Conservation (phyloP, 2,888 invertebrate species). For the Acanthococcus lagerstroemiae region DNA sequence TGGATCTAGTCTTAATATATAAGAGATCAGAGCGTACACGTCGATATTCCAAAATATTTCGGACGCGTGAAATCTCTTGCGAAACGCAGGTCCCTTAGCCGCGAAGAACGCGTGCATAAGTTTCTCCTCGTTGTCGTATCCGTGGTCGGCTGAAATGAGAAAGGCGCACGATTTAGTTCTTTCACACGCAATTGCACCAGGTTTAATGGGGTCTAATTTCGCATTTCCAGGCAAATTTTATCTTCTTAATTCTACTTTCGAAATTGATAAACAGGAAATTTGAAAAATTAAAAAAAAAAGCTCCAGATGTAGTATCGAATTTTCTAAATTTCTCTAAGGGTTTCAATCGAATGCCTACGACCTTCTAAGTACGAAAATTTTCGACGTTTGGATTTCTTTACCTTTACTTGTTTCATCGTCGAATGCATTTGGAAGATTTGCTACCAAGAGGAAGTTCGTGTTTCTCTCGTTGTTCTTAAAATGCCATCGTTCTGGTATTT, state of each 20-base stretch:
- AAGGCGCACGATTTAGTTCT: neutral
- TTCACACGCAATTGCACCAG: too few species aligned
- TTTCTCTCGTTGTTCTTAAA: slow-evolving; percentile 45
- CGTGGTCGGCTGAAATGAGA: slow-evolving; percentile 47
- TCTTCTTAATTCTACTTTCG: too few species aligned
- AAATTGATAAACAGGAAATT: too few species aligned
- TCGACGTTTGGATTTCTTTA: neutral
- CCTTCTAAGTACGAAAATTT: neutral
- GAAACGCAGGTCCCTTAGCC: slow-evolving; percentile 56
- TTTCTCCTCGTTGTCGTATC: slow-evolving; percentile 51
- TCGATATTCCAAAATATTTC: slow-evolving; percentile 57
- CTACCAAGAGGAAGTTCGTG: neutral
- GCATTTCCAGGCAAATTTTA: too few species aligned
- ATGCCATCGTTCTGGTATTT: slow-evolving; percentile 53
- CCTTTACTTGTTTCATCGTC: neutral
- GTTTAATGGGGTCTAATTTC: too few species aligned
- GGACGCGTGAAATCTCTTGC: slow-evolving; percentile 44
- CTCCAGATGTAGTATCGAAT: too few species aligned
- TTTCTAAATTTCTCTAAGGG: too few species aligned
- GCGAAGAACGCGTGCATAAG: slow-evolving; percentile 59
- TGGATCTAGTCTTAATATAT: slow-evolving; percentile 33
- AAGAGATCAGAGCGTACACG: slow-evolving; percentile 48
- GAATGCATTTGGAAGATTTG: neutral
- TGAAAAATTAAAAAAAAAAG: too few species aligned
- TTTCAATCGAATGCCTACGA: too few species aligned